These are phyloP conservation scores for Octonoba sinensis DNA, from an alignment of 2,888 invertebrate species.

Conservation along the genomic window DNA sequence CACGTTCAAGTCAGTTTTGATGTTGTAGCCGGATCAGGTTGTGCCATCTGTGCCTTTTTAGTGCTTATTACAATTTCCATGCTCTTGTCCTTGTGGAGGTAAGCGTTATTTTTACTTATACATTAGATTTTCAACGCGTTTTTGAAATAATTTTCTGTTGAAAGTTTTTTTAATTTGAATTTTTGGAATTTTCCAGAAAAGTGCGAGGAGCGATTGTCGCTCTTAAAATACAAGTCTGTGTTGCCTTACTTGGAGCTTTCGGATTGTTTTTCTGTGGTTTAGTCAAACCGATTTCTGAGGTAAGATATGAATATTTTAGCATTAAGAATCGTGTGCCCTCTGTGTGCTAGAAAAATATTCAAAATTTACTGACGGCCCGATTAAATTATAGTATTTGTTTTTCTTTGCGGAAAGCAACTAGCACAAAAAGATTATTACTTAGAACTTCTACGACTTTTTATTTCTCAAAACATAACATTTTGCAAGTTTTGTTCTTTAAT, in stretches of 20 bases:
- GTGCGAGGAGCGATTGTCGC: conserved; percentile 56
- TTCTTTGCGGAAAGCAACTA: too few species aligned
- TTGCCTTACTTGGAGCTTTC: conserved; percentile 64
- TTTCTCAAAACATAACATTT: too few species aligned
- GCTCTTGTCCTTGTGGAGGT: conserved; percentile 61
- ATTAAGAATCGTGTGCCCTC: too few species aligned
- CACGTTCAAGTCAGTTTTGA: conserved; percentile 54
- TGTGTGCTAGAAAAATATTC: too few species aligned
- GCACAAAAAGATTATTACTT: too few species aligned
- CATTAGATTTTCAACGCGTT: not conserved
- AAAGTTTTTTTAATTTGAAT: not conserved
- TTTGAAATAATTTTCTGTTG: not conserved
- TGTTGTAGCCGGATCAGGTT: conserved; percentile 58
- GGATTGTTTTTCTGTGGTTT: conserved; percentile 56
- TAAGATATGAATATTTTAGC: conserved; percentile 1
- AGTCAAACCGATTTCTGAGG: conserved; percentile 48
- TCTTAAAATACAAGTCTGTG: conserved; percentile 63
- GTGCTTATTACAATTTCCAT: conserved; percentile 53
- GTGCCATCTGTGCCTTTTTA: conserved; percentile 64
- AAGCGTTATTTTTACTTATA: not conserved
- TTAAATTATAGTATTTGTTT: too few species aligned
- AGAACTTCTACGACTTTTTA: too few species aligned
- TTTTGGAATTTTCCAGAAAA: conserved; percentile 30
- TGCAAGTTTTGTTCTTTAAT: too few species aligned
- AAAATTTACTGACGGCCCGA: too few species aligned